Evolutionary conservation across 2,113 vertebrate species (phyloP).

Genomic region (Chauna torquata): DNA sequence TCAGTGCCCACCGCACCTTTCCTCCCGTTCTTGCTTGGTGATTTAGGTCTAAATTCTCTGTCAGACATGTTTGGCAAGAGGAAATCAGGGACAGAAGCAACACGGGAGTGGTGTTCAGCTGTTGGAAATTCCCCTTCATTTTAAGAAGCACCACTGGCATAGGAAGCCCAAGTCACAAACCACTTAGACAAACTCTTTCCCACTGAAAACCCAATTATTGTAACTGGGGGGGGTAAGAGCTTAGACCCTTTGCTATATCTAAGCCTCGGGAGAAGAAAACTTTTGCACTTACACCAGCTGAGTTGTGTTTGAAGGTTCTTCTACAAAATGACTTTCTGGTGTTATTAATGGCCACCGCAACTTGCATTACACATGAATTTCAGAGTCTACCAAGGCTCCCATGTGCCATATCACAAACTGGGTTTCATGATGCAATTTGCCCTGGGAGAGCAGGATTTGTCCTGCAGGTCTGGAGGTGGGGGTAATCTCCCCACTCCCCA

Average conservation of each 20-base stretch:
- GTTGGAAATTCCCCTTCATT: not conserved
- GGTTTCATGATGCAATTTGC: not conserved
- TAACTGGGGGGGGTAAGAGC: not conserved
- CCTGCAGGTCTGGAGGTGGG: not conserved
- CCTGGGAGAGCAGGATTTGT: not conserved
- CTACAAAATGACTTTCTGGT: not conserved
- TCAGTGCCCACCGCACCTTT: not conserved
- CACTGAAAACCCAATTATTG: not conserved
- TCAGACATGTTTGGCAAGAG: not conserved
- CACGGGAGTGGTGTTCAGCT: not conserved
- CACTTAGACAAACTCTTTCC: not conserved
- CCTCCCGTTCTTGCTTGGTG: rapidly evolving
- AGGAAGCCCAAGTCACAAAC: not conserved
- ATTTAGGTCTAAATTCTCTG: not conserved
- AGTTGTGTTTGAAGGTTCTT: rapidly evolving
- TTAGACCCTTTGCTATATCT: not conserved
- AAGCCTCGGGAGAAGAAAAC: not conserved
- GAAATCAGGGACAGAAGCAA: not conserved
- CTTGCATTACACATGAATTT: not conserved
- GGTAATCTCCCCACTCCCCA: rapidly evolving
- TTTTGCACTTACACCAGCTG: not conserved
- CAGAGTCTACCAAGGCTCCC: not conserved
- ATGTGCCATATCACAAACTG: not conserved
- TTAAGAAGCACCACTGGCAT: not conserved
- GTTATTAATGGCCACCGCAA: not conserved